A percentile compares a stretch with the other conserved stretches of the same genome.
Evolutionary conservation across 2,113 vertebrate species (phyloP).

Genomic region (Rhipidura dahli): DNA sequence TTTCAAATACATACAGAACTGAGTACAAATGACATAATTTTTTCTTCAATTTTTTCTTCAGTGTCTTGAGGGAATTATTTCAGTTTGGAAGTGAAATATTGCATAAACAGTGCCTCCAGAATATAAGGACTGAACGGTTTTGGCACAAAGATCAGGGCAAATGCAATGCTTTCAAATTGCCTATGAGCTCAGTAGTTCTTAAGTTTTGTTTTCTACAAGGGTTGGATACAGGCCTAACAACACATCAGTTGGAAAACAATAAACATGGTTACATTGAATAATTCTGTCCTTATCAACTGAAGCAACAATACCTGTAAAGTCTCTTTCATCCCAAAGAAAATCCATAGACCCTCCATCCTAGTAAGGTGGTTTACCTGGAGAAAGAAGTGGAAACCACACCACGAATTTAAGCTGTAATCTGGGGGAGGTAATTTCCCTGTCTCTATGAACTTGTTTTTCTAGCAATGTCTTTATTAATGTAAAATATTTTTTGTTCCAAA

Average conservation of each 20-base stretch:
- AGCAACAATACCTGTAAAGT: not conserved
- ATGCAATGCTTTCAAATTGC: not conserved
- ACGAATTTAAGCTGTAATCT: not conserved
- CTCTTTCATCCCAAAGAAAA: not conserved
- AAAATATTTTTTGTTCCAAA: not conserved
- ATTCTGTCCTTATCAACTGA: not conserved
- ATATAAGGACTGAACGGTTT: not conserved
- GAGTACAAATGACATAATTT: not conserved
- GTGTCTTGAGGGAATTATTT: not conserved
- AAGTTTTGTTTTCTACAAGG: not conserved
- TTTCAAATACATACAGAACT: not conserved
- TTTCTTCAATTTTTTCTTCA: not conserved
- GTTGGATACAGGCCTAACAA: not conserved
- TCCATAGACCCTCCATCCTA: not conserved
- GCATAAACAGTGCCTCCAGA: not conserved
- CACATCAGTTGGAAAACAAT: not conserved
- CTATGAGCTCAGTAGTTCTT: not conserved
- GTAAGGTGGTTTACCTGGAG: not conserved
- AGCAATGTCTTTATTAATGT: not conserved
- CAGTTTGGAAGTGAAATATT: not conserved
- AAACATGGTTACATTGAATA: not conserved
- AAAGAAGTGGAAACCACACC: not conserved
- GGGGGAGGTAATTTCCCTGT: not conserved
- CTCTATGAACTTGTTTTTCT: not conserved
- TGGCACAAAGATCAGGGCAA: not conserved